phyloP scores from a whole-genome alignment of 2,888 invertebrate species.

The Kuschelorhynchus macadamiae region DNA sequence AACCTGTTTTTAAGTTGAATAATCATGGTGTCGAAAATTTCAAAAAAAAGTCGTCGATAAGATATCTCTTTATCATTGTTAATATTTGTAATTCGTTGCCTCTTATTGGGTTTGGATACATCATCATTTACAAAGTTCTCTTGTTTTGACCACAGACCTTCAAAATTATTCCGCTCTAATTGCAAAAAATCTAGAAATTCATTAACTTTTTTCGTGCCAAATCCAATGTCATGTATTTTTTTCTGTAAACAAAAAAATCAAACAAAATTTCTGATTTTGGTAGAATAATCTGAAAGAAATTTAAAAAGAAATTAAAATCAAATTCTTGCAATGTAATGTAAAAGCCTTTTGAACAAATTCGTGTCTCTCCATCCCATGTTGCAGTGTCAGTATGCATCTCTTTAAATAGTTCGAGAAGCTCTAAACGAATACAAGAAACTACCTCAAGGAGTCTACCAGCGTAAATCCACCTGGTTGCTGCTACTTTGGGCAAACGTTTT shows the following conservation, averaged over 20 bases:
- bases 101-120: conserved; percentile 32
- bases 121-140: conserved; percentile 22
- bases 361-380: conserved; percentile 43
- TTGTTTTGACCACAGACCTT: conserved; percentile 37
- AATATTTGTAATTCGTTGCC: conserved; percentile 35
- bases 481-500: conserved; percentile 47
- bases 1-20: conserved; percentile 39
- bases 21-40: conserved; percentile 38
- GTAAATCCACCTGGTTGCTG: conserved; percentile 39
- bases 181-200: conserved; percentile 36
- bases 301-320: conserved; percentile 48
- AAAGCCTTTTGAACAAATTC: conserved; percentile 36
- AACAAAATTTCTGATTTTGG: conserved; percentile 35
- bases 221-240: conserved; percentile 26
- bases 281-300: conserved; percentile 39
- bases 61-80: conserved; percentile 25
- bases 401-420: conserved; percentile 41
- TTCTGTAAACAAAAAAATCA: conserved; percentile 32
- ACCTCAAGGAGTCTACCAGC: conserved; percentile 38
- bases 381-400: conserved; percentile 39
- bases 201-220: conserved; percentile 27
- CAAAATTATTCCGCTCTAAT: conserved; percentile 38
- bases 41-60: conserved; percentile 32
- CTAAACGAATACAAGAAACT: conserved; percentile 38
- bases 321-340: conserved; percentile 34